These are phyloP conservation scores for Proteles cristata DNA, from an alignment of 2,113 vertebrate genomes.

Conservation along the genomic window DNA sequence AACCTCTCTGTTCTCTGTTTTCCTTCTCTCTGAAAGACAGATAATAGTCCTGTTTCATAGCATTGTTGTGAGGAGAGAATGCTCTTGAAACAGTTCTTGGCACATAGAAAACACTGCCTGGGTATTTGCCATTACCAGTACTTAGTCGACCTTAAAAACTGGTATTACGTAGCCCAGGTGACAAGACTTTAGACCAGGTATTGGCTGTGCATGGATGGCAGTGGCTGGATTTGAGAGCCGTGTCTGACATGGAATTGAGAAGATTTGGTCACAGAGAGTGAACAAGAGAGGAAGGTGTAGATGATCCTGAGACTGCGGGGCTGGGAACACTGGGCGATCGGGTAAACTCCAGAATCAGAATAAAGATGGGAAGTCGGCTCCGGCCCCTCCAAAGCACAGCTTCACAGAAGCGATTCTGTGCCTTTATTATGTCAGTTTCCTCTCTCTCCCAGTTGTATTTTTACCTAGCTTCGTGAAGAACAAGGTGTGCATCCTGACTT, in stretches of 20 bases:
- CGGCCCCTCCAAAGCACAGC: neutral
- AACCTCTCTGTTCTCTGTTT: neutral
- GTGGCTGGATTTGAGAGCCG: neutral
- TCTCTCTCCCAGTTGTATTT: constrained; percentile 43
- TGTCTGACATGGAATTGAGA: neutral
- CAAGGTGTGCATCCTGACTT: neutral
- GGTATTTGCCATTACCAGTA: neutral
- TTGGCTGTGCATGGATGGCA: neutral
- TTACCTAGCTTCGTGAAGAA: constrained; percentile 19
- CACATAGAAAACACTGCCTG: neutral
- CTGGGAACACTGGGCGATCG: neutral
- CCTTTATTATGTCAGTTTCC: neutral
- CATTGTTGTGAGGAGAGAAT: neutral
- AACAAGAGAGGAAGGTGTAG: neutral
- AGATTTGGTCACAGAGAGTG: neutral
- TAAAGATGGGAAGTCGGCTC: neutral
- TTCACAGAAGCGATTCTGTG: neutral
- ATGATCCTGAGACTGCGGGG: neutral
- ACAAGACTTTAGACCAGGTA: neutral
- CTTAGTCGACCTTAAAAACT: neutral
- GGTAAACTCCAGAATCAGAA: neutral
- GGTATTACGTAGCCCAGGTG: neutral
- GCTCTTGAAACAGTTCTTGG: neutral
- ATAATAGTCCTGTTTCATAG: neutral
- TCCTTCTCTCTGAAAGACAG: neutral